Conservation (phyloP, 2,888 invertebrate species). For the Pseudococcus viburni region DNA sequence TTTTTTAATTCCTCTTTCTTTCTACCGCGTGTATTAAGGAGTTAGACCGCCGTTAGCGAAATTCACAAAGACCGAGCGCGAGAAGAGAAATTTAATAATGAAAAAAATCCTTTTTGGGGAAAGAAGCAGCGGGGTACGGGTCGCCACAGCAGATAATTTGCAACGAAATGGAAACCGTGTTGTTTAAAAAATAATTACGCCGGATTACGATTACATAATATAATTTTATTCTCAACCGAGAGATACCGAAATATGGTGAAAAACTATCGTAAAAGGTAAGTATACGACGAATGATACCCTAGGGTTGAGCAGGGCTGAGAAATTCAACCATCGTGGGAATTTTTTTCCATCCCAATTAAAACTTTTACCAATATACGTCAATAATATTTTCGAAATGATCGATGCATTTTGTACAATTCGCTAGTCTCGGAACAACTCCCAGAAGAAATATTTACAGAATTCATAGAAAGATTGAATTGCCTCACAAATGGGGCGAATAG, state of each 20-base stretch:
- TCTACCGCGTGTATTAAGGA: neutral
- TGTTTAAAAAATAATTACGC: slow-evolving; percentile 18
- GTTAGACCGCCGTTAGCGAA: neutral
- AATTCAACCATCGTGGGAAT: too few species aligned
- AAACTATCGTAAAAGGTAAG: too few species aligned
- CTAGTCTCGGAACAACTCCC: too few species aligned
- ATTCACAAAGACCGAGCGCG: neutral
- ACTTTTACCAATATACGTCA: too few species aligned
- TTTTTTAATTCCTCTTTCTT: neutral
- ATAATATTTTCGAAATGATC: too few species aligned
- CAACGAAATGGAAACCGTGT: neutral
- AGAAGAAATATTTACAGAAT: too few species aligned
- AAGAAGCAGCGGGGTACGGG: neutral
- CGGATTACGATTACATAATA: slow-evolving; percentile 1
- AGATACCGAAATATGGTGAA: neutral
- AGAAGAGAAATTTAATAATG: neutral
- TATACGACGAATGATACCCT: too few species aligned
- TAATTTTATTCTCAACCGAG: neutral
- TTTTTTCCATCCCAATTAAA: too few species aligned
- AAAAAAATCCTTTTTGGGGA: neutral
- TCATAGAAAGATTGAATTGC: too few species aligned
- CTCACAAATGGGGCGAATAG: too few species aligned
- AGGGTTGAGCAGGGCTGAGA: too few species aligned
- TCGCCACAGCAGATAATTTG: neutral
- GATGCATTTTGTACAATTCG: too few species aligned